Conservation (phyloP, 2,888 invertebrate genomes). For the Eupithecia centaureata region DNA sequence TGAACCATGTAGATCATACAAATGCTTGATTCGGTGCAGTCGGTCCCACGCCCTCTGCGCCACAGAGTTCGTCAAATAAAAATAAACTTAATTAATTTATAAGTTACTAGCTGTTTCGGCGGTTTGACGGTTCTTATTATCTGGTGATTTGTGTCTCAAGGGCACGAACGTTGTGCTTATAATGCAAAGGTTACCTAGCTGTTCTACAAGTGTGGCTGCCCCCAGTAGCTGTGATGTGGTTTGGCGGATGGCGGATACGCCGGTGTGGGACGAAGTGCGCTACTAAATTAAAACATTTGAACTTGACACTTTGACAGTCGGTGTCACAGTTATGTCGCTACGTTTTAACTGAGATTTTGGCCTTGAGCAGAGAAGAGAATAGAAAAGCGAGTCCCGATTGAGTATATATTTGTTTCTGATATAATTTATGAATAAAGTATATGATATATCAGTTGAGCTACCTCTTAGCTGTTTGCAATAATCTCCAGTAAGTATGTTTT, state of each 20-base stretch:
- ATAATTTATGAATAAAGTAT: neutral
- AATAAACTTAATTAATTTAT: too few species aligned
- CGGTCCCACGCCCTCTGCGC: too few species aligned
- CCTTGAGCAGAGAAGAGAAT: slow-evolving; percentile 48
- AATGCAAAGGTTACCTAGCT: neutral
- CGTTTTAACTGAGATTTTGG: slow-evolving; percentile 64
- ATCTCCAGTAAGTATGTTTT: too few species aligned
- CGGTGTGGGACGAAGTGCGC: slow-evolving; percentile 66
- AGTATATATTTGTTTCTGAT: neutral
- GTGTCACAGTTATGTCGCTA: slow-evolving; percentile 66
- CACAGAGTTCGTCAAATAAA: too few species aligned
- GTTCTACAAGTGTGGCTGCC: slow-evolving; percentile 7
- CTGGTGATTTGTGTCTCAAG: too few species aligned
- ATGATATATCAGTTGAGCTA: too few species aligned
- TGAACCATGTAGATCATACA: too few species aligned
- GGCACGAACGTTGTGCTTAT: too few species aligned
- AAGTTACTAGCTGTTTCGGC: too few species aligned
- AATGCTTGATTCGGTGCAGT: too few species aligned
- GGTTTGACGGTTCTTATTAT: neutral
- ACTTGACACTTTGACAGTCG: slow-evolving; percentile 78
- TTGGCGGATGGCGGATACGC: slow-evolving; percentile 67
- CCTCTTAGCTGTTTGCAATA: too few species aligned
- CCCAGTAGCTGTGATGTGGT: slow-evolving; percentile 42
- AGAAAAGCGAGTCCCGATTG: slow-evolving; percentile 25
- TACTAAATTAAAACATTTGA: slow-evolving; percentile 82